A percentile compares a stretch with the other conserved stretches of the same genome.
phyloP scores from a whole-genome alignment of 2,888 invertebrate genomes.

The Ashinkailepas kermadecensis region DNA sequence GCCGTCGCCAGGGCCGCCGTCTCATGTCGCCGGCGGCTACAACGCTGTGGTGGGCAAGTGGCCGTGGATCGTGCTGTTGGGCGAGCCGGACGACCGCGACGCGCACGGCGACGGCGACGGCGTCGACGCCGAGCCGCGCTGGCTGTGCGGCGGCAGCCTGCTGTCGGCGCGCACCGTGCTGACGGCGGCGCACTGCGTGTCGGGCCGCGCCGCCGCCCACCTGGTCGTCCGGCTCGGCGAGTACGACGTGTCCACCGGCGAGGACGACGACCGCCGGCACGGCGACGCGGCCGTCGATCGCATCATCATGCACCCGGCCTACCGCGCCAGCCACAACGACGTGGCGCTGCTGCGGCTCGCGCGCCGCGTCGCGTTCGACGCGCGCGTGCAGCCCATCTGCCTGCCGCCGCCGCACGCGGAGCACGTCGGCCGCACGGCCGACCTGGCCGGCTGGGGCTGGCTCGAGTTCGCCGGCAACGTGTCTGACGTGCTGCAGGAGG shows the following conservation, averaged over 20 bases:
- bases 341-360: conserved; percentile 13
- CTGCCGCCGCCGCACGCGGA: not conserved
- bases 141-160: conserved; percentile 19
- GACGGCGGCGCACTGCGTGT: conserved; percentile 13
- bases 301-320: not conserved
- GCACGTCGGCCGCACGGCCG: not conserved
- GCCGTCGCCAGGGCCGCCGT: too few relatives aligned
- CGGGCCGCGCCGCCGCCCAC: too few relatives aligned
- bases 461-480: not conserved
- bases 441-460: not conserved
- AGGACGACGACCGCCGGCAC: not conserved
- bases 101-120: too few relatives aligned
- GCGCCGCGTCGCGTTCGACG: not conserved
- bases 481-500: not conserved
- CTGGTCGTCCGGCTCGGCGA: not conserved
- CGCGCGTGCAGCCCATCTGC: not conserved
- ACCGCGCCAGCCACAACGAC: not conserved
- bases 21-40: not conserved
- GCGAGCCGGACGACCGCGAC: not conserved
- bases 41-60: not conserved
- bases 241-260: not conserved
- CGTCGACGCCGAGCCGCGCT: not conserved
- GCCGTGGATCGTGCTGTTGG: not conserved
- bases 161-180: not conserved
- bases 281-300: not conserved